A percentile compares a stretch with the other conserved stretches of the same genome.
Evolutionary conservation across 1,140 invertebrate genomes (phyloP).

Genomic region (Eumeta japonica): DNA sequence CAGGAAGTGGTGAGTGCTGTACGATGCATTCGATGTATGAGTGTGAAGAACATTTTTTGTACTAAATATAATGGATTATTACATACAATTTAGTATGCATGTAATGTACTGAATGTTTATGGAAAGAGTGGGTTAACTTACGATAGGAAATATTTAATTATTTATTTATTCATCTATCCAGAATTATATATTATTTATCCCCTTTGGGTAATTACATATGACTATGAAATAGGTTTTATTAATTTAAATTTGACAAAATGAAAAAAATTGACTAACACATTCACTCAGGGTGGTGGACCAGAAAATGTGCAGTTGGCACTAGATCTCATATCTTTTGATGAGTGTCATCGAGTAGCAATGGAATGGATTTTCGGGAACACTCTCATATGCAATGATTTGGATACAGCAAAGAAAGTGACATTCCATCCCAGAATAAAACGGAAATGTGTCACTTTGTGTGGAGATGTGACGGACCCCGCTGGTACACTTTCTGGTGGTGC

Average conservation of each 20-base stretch:
- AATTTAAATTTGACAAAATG: not conserved
- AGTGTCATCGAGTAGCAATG: slow-evolving; percentile 74
- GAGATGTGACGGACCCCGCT: slow-evolving; percentile 87
- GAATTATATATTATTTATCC: no score
- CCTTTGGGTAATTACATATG: no score
- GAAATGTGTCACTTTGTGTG: slow-evolving; percentile 84
- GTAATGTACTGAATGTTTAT: no score
- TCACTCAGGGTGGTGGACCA: slow-evolving; percentile 59
- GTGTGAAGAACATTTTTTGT: no score
- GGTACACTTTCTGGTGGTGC: slow-evolving; percentile 88
- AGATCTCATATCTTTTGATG: slow-evolving; percentile 77
- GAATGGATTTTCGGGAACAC: slow-evolving; percentile 84
- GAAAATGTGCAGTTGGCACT: slow-evolving; percentile 84
- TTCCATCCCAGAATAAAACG: slow-evolving; percentile 73
- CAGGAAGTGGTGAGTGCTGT: slow-evolving; percentile 67
- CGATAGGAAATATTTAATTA: not conserved
- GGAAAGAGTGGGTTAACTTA: no score
- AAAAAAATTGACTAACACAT: no score
- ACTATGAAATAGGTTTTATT: not conserved
- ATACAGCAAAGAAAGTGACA: slow-evolving; percentile 73
- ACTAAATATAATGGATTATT: no score
- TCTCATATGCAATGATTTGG: slow-evolving; percentile 81
- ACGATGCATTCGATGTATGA: no score
- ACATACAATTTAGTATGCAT: no score
- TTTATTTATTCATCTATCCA: no score